phyloP scores from a whole-genome alignment of 2,888 invertebrate genomes.

The Papilio demoleus region DNA sequence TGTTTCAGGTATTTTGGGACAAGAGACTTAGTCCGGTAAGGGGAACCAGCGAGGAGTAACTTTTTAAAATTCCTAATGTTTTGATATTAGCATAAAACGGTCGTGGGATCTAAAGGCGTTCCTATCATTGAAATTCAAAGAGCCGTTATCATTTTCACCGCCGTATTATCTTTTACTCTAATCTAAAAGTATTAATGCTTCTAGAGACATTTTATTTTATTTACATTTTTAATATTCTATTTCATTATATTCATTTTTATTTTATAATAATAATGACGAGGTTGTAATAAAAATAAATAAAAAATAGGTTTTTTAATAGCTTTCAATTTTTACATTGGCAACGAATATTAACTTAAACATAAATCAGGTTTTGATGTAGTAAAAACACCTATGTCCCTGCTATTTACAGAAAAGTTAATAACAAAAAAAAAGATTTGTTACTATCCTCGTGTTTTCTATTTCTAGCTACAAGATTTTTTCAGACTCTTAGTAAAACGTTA shows the following conservation, averaged over 20 bases:
- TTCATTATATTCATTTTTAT: too few relatives aligned
- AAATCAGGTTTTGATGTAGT: too few relatives aligned
- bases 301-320: too few relatives aligned
- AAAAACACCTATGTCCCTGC: background rate
- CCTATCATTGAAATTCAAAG: slow-evolving; percentile 51
- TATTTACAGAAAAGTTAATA: too few relatives aligned
- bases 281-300: too few relatives aligned
- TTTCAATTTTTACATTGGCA: too few relatives aligned
- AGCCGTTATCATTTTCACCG: slow-evolving; percentile 47
- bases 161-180: slow-evolving; percentile 6
- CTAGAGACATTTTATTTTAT: background rate
- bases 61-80: slow-evolving; percentile 52
- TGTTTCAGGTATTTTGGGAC: slow-evolving; percentile 80
- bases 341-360: too few relatives aligned
- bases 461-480: too few relatives aligned
- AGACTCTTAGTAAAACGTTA: background rate
- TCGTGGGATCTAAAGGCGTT: slow-evolving; percentile 53
- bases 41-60: slow-evolving; percentile 44
- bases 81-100: slow-evolving; percentile 64
- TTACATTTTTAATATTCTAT: background rate
- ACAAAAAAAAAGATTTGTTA: too few relatives aligned
- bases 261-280: too few relatives aligned
- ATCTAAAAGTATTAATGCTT: background rate
- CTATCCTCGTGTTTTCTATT: too few relatives aligned
- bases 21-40: slow-evolving; percentile 63